Evolutionary conservation across 2,113 vertebrate genomes (phyloP), one percentile per base, ranked within the genome.

Genomic region (Cyphomyrus plagiostoma): DNA sequence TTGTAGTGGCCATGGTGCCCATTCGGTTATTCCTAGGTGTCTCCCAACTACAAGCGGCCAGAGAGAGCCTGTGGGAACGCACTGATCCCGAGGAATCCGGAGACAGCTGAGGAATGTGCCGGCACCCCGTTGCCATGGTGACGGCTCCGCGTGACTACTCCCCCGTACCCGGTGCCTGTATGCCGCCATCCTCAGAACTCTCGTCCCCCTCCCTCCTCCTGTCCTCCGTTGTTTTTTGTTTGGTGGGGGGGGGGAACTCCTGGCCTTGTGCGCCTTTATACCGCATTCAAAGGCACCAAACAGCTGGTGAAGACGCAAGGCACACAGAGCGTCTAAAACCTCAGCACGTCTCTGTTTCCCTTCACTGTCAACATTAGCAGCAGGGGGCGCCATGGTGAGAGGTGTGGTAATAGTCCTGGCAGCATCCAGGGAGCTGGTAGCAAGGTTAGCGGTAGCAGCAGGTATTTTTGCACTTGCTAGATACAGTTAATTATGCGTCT

Each of bases 111-210:
- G 88, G 62, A 88, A 74, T 74, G 62, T 1, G 26, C 49, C 88
- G 0, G 88, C 58, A 66, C 62, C 74, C 70, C 66, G 74, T 89
- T 83, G 74, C 88, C 35, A 89, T 82, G 88, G 88, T 50, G 42
- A 89, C 35, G 8, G 49, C 26, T 82, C 48, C 74, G 50, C 35
- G 88, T 89, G 88, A 89, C 88, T 89, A 89, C 70, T 56, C 74
- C 88, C 74, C 70, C 74, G 11, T 56, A 89, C 48, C 19, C 49
- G 49, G 70, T 8, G 88, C 19, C 30, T 89, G 88, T 11, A 15
- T 39, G 35, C 58, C 88, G 13, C 58, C 88, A 50, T 48, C 88
- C 62, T 58, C 58, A 70, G 42, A 66, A n/a, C 87, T 23, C 88
- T 62, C 62, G 3, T 58, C 58, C 86, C 23, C 53, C 86, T 10